A percentile compares a stretch with the other conserved stretches of the same genome.
phyloP scores from a whole-genome alignment of 2,113 vertebrate species.

The Gnathonemus longibarbis region DNA sequence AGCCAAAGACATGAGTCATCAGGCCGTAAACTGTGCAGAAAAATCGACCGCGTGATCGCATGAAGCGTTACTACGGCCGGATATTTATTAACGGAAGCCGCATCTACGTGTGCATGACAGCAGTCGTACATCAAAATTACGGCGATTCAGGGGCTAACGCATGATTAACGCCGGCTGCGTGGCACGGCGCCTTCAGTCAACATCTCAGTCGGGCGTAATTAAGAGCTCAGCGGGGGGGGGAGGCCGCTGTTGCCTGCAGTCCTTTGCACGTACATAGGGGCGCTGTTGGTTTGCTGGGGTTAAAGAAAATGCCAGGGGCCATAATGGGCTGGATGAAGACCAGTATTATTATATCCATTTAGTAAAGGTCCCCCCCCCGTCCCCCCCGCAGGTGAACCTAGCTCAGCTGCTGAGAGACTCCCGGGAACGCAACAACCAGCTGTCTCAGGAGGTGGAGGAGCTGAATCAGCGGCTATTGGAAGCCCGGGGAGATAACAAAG shows the following conservation, averaged over 20 bases:
- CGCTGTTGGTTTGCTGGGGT: neutral
- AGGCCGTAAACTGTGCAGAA: neutral
- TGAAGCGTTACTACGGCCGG: neutral
- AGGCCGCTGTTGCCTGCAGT: neutral
- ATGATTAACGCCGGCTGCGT: neutral
- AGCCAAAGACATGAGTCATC: neutral
- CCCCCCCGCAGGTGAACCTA: slow-evolving; percentile 74
- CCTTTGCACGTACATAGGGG: neutral
- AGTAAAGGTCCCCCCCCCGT: neutral
- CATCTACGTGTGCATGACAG: neutral
- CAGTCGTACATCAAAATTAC: neutral
- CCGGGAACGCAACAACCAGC: slow-evolving; percentile 74
- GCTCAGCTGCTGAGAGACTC: slow-evolving; percentile 82
- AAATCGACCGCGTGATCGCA: neutral
- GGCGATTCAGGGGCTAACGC: neutral
- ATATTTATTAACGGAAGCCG: neutral
- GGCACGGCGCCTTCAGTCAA: neutral
- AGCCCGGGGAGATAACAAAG: slow-evolving; percentile 96
- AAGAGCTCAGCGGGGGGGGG: neutral
- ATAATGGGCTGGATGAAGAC: neutral
- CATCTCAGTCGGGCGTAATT: neutral
- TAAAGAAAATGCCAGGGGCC: neutral
- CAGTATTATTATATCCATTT: neutral
- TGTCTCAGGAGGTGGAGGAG: slow-evolving; percentile 85
- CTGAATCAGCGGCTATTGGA: slow-evolving; percentile 84